These are phyloP conservation scores for Thymelicus acteon DNA, from an alignment of 2,888 invertebrate genomes.

Conservation along the genomic window DNA sequence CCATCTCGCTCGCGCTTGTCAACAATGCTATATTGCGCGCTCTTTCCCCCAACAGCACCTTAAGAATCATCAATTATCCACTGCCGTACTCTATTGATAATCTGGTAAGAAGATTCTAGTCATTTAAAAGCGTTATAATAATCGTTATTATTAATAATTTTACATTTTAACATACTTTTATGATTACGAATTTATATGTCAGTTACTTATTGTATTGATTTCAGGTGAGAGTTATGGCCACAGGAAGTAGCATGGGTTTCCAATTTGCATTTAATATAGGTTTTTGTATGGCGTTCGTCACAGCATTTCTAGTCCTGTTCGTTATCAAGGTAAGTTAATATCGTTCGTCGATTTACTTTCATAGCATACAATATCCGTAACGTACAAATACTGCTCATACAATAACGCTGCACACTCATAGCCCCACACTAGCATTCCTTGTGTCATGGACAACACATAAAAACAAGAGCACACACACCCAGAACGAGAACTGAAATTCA, in stretches of 20 bases:
- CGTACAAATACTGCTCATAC: too few species aligned
- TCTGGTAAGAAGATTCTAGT: constrained; percentile 67
- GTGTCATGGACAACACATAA: too few species aligned
- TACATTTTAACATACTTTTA: not conserved
- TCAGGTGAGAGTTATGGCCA: constrained; percentile 75
- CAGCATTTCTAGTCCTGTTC: constrained; percentile 87
- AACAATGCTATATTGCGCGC: constrained; percentile 86
- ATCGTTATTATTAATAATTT: not conserved
- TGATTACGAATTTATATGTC: not conserved
- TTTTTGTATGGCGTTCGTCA: constrained; percentile 91
- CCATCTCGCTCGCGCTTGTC: constrained; percentile 87
- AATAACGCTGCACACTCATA: too few species aligned
- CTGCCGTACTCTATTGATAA: constrained; percentile 87
- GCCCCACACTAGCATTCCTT: too few species aligned
- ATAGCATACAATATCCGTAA: too few species aligned
- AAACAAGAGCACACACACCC: too few species aligned
- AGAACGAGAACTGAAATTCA: too few species aligned
- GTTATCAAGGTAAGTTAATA: constrained; percentile 66
- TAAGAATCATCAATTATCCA: constrained; percentile 87
- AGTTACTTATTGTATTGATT: constrained; percentile 43
- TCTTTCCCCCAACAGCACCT: constrained; percentile 68
- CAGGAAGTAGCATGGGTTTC: constrained; percentile 80
- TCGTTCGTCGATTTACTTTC: not conserved
- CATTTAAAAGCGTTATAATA: too few species aligned
- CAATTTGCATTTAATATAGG: constrained; percentile 89